Evolutionary conservation across 2,797 vertebrate genomes (phyloP).

Genomic region (Gallinago nigripennis): DNA sequence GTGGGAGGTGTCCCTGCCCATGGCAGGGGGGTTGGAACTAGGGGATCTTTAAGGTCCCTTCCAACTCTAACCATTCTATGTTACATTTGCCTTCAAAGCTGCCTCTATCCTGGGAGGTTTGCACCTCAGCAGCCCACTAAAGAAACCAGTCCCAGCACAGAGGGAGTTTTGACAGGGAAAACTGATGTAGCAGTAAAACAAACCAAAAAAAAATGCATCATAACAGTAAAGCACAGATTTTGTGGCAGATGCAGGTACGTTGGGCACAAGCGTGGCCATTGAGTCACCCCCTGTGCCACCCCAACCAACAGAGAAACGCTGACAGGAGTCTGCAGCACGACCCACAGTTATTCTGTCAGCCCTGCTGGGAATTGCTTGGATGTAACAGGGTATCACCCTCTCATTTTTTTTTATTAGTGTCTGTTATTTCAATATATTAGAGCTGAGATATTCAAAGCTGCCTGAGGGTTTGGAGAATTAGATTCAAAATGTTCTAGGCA

Average conservation of each 20-base stretch:
- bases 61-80: too few species aligned
- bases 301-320: fast-evolving
- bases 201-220: fast-evolving
- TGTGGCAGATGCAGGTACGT: fast-evolving
- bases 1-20: too few species aligned
- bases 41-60: too few species aligned
- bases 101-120: not conserved
- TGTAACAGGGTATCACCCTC: not conserved
- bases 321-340: not conserved
- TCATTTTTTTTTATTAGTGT: not conserved
- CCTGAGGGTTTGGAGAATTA: slow-evolving; percentile 56
- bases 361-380: not conserved
- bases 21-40: too few species aligned
- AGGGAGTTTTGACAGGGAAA: not conserved
- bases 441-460: slow-evolving; percentile 54
- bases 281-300: not conserved
- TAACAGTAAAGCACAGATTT: fast-evolving
- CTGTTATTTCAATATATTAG: slow-evolving; percentile 51
- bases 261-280: not conserved
- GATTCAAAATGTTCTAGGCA: slow-evolving; percentile 59
- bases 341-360: fast-evolving
- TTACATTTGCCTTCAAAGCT: fast-evolving
- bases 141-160: not conserved
- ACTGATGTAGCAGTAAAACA: not conserved
- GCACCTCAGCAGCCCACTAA: not conserved